A percentile compares a stretch with the other conserved stretches of the same genome.
Conservation (phyloP, 2,888 invertebrate genomes). For the Tribolium freemani region DNA sequence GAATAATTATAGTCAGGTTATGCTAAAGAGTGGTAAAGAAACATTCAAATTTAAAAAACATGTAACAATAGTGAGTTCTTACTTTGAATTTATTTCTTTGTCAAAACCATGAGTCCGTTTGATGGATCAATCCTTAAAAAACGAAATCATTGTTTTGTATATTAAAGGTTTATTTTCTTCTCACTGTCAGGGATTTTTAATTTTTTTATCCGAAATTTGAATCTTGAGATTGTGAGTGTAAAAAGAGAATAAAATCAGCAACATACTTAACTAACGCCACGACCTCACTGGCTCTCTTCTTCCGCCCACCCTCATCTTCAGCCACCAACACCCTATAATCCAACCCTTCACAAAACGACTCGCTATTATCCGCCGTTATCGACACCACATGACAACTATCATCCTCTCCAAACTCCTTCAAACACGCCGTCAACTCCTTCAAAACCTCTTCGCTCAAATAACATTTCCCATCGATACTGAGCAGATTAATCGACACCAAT, state of each 20-base stretch:
- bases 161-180: too few species aligned
- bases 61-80: too few species aligned
- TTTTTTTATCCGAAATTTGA: too few species aligned
- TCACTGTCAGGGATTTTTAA: too few species aligned
- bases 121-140: too few species aligned
- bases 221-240: too few species aligned
- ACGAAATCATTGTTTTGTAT: too few species aligned
- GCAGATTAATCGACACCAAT: constrained; percentile 54
- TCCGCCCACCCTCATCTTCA: constrained; percentile 74
- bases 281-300: constrained; percentile 77
- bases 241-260: not conserved
- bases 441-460: constrained; percentile 66
- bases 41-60: too few species aligned
- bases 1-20: too few species aligned
- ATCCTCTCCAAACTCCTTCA: constrained; percentile 76
- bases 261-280: constrained; percentile 82
- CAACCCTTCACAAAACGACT: constrained; percentile 85
- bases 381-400: constrained; percentile 78
- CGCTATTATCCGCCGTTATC: constrained; percentile 79
- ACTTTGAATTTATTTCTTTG: too few species aligned
- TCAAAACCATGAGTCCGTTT: too few species aligned
- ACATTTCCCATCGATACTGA: constrained; percentile 49
- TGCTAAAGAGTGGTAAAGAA: too few species aligned
- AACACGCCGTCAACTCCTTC: constrained; percentile 79
- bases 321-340: constrained; percentile 80